These are phyloP conservation scores for Pachypsylla venusta DNA, from an alignment of 1,140 invertebrate species.

Conservation along the genomic window DNA sequence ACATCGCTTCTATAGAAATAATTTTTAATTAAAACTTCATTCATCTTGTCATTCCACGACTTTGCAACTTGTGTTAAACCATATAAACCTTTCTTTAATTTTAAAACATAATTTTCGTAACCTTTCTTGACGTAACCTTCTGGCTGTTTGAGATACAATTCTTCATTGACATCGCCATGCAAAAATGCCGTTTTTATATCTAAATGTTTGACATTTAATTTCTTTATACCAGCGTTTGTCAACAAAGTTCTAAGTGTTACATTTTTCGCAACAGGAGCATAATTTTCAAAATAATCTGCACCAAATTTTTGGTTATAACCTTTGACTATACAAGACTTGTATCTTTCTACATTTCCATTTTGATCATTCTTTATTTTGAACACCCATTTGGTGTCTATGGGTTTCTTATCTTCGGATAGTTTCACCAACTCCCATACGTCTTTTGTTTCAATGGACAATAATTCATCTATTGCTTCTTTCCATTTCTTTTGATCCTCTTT, in stretches of 20 bases:
- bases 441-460: conserved; percentile 17
- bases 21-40: not conserved
- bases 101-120: conserved; percentile 22
- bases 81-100: conserved; percentile 30
- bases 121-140: conserved; percentile 26
- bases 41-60: conserved; percentile 28
- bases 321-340: conserved; percentile 30
- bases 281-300: conserved; percentile 25
- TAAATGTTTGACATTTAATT: conserved; percentile 25
- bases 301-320: conserved; percentile 24
- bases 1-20: not conserved
- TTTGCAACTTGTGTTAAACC: conserved; percentile 32
- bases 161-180: conserved; percentile 31
- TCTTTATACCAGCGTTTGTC: conserved; percentile 20
- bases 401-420: conserved; percentile 23
- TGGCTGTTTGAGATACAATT: conserved; percentile 31
- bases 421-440: conserved; percentile 28
- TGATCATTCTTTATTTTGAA: conserved; percentile 27
- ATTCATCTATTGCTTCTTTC: conserved; percentile 16
- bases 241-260: conserved; percentile 11
- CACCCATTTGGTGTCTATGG: conserved; percentile 29
- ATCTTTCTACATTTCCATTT: conserved; percentile 24
- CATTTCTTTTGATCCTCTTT: conserved; percentile 12
- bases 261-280: conserved; percentile 19
- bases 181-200: conserved; percentile 5